Evolutionary conservation across 2,888 invertebrate species (phyloP).

Genomic region (Cordilura impudica): DNA sequence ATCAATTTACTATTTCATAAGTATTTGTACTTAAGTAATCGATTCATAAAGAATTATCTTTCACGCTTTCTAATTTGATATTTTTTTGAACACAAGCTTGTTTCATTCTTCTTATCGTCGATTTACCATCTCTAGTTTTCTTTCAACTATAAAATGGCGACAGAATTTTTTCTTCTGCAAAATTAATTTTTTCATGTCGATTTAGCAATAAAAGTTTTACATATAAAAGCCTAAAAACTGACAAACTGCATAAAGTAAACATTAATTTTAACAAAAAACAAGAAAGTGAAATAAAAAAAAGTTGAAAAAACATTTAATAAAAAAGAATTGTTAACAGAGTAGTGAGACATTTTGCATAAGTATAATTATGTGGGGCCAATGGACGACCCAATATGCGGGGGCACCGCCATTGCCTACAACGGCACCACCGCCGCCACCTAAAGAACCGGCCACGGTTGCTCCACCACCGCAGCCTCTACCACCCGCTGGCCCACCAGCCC

Average conservation of each 20-base stretch:
- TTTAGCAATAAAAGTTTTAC: not conserved
- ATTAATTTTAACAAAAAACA: not conserved
- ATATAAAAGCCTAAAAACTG: not conserved
- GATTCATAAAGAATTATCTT: no score
- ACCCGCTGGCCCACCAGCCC: slow-evolving; percentile 2
- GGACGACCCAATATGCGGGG: slow-evolving; percentile 67
- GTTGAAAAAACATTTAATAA: not conserved
- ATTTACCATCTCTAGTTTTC: slow-evolving; percentile 69
- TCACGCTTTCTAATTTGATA: not conserved
- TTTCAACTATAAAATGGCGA: slow-evolving; percentile 70
- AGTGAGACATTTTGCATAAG: not conserved
- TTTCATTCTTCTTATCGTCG: slow-evolving; percentile 18
- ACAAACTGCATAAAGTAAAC: not conserved
- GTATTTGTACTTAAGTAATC: no score
- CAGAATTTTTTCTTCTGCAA: slow-evolving; percentile 49
- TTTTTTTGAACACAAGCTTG: not conserved
- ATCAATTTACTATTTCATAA: no score
- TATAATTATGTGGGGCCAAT: slow-evolving; percentile 72
- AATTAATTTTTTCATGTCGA: not conserved
- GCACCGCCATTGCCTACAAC: slow-evolving; percentile 59
- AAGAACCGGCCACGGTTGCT: slow-evolving; percentile 41
- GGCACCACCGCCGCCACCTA: slow-evolving; percentile 66
- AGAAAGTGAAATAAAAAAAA: not conserved
- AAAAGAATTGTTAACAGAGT: not conserved
- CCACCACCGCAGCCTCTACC: slow-evolving; percentile 22